Conservation (phyloP, 1,140 invertebrate genomes). For the Antheraea mylitta region DNA sequence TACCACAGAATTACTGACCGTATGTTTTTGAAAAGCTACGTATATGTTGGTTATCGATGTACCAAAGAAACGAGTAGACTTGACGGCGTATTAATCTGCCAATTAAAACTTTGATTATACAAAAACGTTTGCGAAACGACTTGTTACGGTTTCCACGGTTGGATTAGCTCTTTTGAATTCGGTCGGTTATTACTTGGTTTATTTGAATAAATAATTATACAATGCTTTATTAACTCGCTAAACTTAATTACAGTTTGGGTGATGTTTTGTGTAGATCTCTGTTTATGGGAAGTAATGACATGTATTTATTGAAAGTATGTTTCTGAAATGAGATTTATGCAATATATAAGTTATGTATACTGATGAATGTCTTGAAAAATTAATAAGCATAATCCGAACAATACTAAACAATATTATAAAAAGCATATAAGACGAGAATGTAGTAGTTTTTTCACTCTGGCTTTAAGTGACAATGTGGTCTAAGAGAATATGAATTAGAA, state of each 20-base stretch:
- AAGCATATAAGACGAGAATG: no score
- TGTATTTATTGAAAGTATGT: background rate
- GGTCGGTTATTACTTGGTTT: slow-evolving; percentile 11
- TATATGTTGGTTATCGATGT: slow-evolving; percentile 9
- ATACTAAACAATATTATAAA: no score
- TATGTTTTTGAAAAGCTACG: slow-evolving; percentile 1
- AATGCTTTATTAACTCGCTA: background rate
- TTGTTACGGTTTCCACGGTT: slow-evolving; percentile 46
- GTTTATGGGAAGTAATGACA: background rate
- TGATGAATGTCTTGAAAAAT: no score
- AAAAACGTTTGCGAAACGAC: slow-evolving; percentile 50
- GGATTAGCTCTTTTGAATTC: slow-evolving; percentile 39
- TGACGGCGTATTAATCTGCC: slow-evolving; percentile 55
- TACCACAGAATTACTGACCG: background rate
- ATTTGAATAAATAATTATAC: slow-evolving; percentile 16
- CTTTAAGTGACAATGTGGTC: no score
- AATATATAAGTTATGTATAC: background rate
- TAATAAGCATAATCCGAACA: no score
- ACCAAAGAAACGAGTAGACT: slow-evolving; percentile 12
- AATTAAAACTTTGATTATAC: slow-evolving; percentile 63
- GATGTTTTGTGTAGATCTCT: background rate
- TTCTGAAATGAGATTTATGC: slow-evolving; percentile 12
- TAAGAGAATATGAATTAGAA: no score
- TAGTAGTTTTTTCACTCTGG: no score
- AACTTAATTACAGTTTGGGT: slow-evolving; percentile 1